These are phyloP conservation scores for Tyria jacobaeae DNA, from an alignment of 2,888 invertebrate species.

Conservation along the genomic window DNA sequence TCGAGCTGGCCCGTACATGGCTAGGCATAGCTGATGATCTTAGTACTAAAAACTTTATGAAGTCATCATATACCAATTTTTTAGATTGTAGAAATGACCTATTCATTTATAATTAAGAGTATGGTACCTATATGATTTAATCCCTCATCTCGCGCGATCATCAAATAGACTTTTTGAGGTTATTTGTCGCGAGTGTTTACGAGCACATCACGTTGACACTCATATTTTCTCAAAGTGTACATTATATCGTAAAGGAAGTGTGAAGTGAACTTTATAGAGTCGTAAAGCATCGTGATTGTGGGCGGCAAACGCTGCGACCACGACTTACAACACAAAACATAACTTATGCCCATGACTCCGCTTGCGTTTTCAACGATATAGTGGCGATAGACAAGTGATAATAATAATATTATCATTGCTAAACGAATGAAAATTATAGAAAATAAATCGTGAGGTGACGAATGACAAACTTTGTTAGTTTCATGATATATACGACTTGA, in stretches of 20 bases:
- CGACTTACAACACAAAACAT: neutral
- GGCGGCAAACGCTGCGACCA: neutral
- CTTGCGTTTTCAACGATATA: no score
- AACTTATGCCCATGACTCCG: neutral
- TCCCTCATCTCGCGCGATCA: neutral
- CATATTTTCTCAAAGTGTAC: neutral
- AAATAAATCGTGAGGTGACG: no score
- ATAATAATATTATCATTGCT: neutral
- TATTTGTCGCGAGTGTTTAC: conserved; percentile 5
- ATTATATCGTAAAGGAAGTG: conserved; percentile 8
- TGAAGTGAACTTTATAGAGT: conserved; percentile 11
- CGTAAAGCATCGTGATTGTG: conserved; percentile 4
- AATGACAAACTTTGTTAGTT: no score
- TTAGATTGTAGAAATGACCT: neutral
- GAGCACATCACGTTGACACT: conserved; percentile 10
- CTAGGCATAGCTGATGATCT: no score
- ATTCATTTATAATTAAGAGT: neutral
- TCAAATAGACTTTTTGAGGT: neutral
- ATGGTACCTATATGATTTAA: neutral
- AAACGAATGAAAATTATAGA: no score
- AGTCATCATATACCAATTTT: no score
- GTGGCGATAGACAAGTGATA: no score
- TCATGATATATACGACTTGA: no score
- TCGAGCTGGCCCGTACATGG: no score
- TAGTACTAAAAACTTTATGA: no score